A percentile compares a stretch with the other conserved stretches of the same genome.
phyloP scores from a whole-genome alignment of 2,113 vertebrate genomes.

The Phyllopteryx taeniolatus region DNA sequence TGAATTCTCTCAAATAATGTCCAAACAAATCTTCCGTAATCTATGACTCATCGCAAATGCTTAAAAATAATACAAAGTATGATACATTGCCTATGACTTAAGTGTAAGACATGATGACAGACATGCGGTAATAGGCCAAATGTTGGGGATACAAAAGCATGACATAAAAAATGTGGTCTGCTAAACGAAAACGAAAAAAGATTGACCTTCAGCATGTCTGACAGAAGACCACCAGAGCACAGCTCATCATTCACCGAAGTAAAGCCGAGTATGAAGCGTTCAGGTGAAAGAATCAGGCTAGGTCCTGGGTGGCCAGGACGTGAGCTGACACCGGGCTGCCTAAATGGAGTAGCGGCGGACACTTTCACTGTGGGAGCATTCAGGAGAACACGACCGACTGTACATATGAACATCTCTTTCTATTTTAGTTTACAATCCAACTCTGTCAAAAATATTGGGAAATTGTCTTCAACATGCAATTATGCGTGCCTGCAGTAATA shows the following conservation, averaged over 20 bases:
- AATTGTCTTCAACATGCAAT: not conserved
- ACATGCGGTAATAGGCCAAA: constrained; percentile 11
- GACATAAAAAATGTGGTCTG: constrained; percentile 33
- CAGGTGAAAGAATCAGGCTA: constrained; percentile 36
- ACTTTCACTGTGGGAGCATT: not conserved
- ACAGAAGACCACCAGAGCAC: constrained; percentile 16
- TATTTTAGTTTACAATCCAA: not conserved
- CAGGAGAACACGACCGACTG: not conserved
- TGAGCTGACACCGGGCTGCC: constrained; percentile 6
- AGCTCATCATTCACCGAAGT: constrained; percentile 42
- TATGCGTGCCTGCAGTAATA: no score
- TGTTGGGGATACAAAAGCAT: constrained; percentile 18
- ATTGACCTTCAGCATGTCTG: constrained; percentile 50
- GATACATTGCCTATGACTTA: not conserved
- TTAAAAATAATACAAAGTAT: not conserved
- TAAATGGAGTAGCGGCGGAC: not conserved
- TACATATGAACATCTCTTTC: not conserved
- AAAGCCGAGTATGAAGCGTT: constrained; percentile 27
- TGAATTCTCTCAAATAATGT: no score
- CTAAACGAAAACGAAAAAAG: constrained; percentile 24
- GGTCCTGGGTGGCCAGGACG: constrained; percentile 6
- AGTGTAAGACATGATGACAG: not conserved
- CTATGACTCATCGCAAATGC: no score
- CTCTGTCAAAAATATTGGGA: not conserved
- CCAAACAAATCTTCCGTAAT: not conserved